Base-by-base conservation (phyloP, 2,797 vertebrate genomes). In the Phylloscopus collybita region DNA sequence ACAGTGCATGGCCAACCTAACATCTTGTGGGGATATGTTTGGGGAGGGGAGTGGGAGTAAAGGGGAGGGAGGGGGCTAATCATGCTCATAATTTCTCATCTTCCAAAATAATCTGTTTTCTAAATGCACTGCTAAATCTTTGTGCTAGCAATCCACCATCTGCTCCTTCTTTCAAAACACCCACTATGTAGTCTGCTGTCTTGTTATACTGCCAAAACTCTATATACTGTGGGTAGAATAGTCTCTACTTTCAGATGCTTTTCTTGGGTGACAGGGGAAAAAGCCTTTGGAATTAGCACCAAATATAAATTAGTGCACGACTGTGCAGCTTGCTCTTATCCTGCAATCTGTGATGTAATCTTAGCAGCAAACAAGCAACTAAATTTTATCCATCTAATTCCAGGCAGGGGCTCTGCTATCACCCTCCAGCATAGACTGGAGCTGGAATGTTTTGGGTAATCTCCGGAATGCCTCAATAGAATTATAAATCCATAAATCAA, bases 401-500 rank as follows among this genome's bases (percentile, higher is more conserved):
- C 74, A 90, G 80, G 83, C 91, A 74, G 88, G 83, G 90, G 67
- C 86, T 94, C 94, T 94, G 67, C 82, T 93, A 93, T 89, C 88
- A 74, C 90, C 95, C 95, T 96, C 74, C 92, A 96, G 94, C 95
- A 93, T 78, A 4, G 1, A 80, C 69, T 90, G 42, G 54, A 95
- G 83, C 67, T 88, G 86, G 93, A 96, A 95, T 96, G 94, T 95
- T 95, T 96, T 93, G 91, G 86, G 65, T 95, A 94, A 95, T 96
- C 92, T 95, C 90, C 1, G 17, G 91, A 96, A 95, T 92, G 93
- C 95, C 92, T 96, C 96, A 96, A 90, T 96, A 94, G 95, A 96
- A 92, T 95, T 94, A 95, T 96, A 97, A 97, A 96, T 94, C 95
- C 96, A 96, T 96, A 97, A 96, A 96, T 96, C 96, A 96, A 92